A percentile compares a stretch with the other conserved stretches of the same genome.
These are phyloP conservation scores for Leptocoma aspasia DNA, from an alignment of 2,113 vertebrate species.

Conservation along the genomic window DNA sequence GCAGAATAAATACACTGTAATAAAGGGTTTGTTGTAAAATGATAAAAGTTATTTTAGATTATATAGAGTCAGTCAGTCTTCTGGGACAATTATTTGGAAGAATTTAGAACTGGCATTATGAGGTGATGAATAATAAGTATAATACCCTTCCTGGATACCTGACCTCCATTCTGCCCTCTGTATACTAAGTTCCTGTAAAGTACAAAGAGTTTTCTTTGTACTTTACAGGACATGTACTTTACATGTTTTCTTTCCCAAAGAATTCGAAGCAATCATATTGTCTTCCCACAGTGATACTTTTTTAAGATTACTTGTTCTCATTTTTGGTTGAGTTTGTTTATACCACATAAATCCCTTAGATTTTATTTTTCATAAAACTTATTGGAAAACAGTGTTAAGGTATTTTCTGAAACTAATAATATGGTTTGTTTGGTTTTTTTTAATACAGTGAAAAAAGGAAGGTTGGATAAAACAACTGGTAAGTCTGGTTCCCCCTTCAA, in stretches of 20 bases:
- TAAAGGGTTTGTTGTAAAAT: neutral
- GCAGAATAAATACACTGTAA: neutral
- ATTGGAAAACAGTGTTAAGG: neutral
- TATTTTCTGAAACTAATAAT: neutral
- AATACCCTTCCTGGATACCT: neutral
- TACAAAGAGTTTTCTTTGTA: neutral
- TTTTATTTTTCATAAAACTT: neutral
- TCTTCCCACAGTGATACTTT: neutral
- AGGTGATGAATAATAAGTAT: neutral
- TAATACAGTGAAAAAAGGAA: conserved; percentile 64
- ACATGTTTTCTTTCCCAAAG: neutral
- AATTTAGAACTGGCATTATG: neutral
- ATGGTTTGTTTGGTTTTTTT: neutral
- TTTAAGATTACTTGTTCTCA: neutral
- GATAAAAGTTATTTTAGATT: neutral
- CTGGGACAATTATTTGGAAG: neutral
- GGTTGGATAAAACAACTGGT: conserved; percentile 53
- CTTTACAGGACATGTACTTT: too few relatives aligned
- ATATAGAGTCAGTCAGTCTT: neutral
- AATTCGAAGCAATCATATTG: neutral
- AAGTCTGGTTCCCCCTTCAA: neutral
- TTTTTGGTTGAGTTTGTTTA: neutral
- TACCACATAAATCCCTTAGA: neutral
- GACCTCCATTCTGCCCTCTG: neutral
- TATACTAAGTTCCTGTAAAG: neutral